Percentiles rank a stretch among this genome's conserved stretches.
Evolutionary conservation across 2,113 vertebrate species (phyloP).

Genomic region (Motacilla tschutschensis): DNA sequence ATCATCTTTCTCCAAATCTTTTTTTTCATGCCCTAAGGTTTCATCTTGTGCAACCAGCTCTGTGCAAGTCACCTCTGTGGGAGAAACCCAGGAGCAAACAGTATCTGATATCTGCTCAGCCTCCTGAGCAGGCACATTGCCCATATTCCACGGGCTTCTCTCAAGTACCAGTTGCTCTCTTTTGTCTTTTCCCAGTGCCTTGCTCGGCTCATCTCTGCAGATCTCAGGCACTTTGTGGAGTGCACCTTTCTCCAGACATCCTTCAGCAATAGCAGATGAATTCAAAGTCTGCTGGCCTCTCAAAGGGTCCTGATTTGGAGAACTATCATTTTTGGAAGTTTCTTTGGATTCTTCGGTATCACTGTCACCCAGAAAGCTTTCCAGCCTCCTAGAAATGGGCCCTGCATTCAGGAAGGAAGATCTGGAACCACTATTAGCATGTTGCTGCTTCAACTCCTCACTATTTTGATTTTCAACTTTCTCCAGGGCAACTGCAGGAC

Average conservation of each 20-base stretch:
- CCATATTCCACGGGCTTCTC: background rate
- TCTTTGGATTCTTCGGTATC: constrained; percentile 76
- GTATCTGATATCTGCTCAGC: background rate
- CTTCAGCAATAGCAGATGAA: background rate
- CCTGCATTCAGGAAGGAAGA: constrained; percentile 82
- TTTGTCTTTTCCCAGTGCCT: constrained; percentile 1
- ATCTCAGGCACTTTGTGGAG: background rate
- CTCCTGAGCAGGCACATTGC: background rate
- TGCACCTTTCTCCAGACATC: background rate
- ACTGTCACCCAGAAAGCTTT: constrained; percentile 80
- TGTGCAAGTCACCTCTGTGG: constrained; percentile 65
- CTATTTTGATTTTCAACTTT: constrained; percentile 58
- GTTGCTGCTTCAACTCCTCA: constrained; percentile 53
- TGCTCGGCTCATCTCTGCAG: background rate
- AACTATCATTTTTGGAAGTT: constrained; percentile 28
- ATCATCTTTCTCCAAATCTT: constrained; percentile 46
- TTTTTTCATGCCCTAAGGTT: constrained; percentile 79
- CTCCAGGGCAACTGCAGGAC: constrained; percentile 28
- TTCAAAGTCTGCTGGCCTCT: background rate
- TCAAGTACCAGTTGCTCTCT: background rate
- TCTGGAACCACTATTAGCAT: constrained; percentile 32
- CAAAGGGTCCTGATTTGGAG: background rate
- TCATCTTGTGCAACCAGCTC: constrained; percentile 82
- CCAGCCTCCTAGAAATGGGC: constrained; percentile 85
- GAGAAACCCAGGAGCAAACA: constrained; percentile 40